Evolutionary conservation across 64 coral and sea anemone species (phyloP).

Genomic region (Hydrozoanthus tunicans): DNA sequence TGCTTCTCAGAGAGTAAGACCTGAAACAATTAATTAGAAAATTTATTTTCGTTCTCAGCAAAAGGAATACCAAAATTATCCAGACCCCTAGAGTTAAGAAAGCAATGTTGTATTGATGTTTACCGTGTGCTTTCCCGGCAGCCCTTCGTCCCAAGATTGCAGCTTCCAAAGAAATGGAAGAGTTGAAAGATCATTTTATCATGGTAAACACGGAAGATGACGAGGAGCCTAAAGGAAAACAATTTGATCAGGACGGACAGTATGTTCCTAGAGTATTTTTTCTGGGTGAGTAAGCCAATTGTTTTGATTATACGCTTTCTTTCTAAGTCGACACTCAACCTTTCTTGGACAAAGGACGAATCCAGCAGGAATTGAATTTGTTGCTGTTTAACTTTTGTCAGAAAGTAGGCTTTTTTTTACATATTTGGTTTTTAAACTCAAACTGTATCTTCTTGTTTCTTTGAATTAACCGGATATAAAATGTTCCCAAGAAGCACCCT

Average conservation of each 20-base stretch:
- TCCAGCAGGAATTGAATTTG: no score
- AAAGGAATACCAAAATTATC: neutral
- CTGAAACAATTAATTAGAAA: no score
- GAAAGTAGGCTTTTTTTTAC: no score
- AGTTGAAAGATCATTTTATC: conserved; percentile 73
- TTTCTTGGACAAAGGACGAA: no score
- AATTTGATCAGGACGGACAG: conserved; percentile 77
- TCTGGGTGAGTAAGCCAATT: conserved; percentile 48
- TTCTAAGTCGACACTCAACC: neutral
- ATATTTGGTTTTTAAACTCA: no score
- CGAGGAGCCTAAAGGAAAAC: conserved; percentile 74
- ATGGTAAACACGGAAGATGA: conserved; percentile 86
- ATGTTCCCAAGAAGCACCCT: no score
- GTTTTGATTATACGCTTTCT: neutral
- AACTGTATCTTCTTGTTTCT: no score
- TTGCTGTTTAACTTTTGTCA: no score
- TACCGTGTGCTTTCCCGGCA: neutral
- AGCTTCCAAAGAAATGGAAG: conserved; percentile 60
- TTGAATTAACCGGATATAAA: no score
- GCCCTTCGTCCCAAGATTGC: conserved; percentile 73
- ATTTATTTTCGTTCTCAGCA: no score
- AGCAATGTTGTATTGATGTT: neutral
- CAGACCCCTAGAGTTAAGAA: neutral
- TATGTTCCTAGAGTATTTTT: conserved; percentile 89
- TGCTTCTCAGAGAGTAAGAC: no score